phyloP scores from a whole-genome alignment of 2,797 vertebrate species.

The Acestrorhynchus altus region DNA sequence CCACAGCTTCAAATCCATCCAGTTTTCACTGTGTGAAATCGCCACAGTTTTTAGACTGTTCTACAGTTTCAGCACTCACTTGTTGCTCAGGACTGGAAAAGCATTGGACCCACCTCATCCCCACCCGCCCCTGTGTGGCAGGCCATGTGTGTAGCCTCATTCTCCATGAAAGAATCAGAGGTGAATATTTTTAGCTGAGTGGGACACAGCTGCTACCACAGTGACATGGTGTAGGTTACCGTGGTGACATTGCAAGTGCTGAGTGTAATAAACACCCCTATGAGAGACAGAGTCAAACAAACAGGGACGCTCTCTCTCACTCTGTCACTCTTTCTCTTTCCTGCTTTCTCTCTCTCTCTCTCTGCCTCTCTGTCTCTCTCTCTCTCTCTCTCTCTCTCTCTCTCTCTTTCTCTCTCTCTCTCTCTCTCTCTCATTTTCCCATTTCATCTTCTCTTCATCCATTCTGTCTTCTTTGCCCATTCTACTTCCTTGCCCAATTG shows the following conservation, averaged over 20 bases:
- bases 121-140: too few relatives aligned
- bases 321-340: neutral
- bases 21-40: too few relatives aligned
- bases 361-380: neutral
- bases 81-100: too few relatives aligned
- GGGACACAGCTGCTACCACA: neutral
- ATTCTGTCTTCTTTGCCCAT: neutral
- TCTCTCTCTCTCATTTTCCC: neutral
- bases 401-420: neutral
- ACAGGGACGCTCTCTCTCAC: neutral
- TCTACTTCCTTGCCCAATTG: neutral
- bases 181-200: neutral
- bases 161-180: neutral
- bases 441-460: neutral
- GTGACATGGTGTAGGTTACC: neutral
- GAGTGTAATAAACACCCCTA: neutral
- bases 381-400: neutral
- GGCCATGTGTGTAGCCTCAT: neutral
- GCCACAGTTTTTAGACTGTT: too few relatives aligned
- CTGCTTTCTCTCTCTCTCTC: neutral
- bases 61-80: too few relatives aligned
- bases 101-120: too few relatives aligned
- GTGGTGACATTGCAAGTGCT: neutral
- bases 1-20: too few relatives aligned
- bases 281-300: neutral